A percentile compares a stretch with the other conserved stretches of the same genome.
Evolutionary conservation across 2,888 invertebrate species (phyloP).

Genomic region (Chorisops tibialis): DNA sequence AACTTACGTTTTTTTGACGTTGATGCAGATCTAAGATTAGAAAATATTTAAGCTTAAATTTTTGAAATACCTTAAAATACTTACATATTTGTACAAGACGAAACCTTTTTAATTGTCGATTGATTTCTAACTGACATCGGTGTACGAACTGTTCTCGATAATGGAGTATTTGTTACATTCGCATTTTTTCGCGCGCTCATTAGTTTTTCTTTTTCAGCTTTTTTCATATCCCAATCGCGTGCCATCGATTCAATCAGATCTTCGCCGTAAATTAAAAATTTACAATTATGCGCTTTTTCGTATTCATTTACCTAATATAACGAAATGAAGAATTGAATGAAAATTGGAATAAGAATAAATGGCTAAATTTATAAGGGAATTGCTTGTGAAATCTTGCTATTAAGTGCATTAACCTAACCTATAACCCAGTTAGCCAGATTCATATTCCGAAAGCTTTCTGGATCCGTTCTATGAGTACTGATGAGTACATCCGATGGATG

Average conservation of each 20-base stretch:
- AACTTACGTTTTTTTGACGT: constrained; percentile 31
- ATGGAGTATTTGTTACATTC: constrained; percentile 38
- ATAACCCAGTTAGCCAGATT: too few species aligned
- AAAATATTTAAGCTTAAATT: background rate
- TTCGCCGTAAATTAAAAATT: constrained; percentile 63
- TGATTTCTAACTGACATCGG: constrained; percentile 40
- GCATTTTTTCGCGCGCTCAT: constrained; percentile 51
- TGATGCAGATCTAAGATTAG: constrained; percentile 22
- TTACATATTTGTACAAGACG: constrained; percentile 36
- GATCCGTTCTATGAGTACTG: too few species aligned
- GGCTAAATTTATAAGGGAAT: too few species aligned
- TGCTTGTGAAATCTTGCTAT: too few species aligned
- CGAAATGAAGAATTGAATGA: background rate
- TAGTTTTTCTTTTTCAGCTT: constrained; percentile 42
- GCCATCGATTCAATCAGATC: constrained; percentile 61
- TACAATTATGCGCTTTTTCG: constrained; percentile 54
- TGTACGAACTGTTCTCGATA: constrained; percentile 23
- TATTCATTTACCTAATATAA: constrained; percentile 50
- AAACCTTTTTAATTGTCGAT: constrained; percentile 40
- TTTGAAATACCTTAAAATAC: background rate
- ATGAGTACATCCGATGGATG: too few species aligned
- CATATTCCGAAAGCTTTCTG: too few species aligned
- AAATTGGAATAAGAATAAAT: too few species aligned
- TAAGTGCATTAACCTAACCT: too few species aligned
- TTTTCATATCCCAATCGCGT: constrained; percentile 60